Conservation (phyloP, 2,113 vertebrate genomes). For the Felis catus region DNA sequence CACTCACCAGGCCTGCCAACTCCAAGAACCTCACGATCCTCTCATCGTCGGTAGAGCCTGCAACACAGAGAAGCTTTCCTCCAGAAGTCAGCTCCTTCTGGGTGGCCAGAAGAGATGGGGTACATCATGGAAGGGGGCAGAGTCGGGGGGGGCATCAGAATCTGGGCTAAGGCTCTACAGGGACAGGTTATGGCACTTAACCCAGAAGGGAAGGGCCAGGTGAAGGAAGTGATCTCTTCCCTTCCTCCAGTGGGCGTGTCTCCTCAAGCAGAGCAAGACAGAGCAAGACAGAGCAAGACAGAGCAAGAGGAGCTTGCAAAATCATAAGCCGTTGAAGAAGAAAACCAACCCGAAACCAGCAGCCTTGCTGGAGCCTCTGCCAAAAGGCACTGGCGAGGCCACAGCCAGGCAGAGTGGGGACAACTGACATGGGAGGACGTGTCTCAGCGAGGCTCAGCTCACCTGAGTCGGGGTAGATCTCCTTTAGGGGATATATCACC, state of each 20-base stretch:
- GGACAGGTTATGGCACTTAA: not conserved
- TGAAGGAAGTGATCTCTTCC: not conserved
- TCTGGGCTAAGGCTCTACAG: not conserved
- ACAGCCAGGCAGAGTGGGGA: not conserved
- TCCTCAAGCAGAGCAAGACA: not conserved
- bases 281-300: too few relatives aligned
- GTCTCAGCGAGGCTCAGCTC: constrained; percentile 39
- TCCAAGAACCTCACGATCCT: constrained; percentile 94
- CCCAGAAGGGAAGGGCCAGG: not conserved
- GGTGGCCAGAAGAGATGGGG: accelerated
- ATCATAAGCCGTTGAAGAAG: not conserved
- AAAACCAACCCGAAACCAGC: not conserved
- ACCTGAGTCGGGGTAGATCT: constrained; percentile 96
- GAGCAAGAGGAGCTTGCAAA: not conserved
- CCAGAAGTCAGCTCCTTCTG: not conserved
- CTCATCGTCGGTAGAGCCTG: constrained; percentile 94
- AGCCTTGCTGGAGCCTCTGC: not conserved
- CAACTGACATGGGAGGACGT: not conserved
- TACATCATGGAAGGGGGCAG: not conserved
- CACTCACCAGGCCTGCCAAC: constrained; percentile 94
- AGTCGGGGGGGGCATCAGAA: not conserved
- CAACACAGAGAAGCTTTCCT: constrained; percentile 22
- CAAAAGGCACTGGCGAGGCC: not conserved
- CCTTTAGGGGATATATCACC: constrained; percentile 97
- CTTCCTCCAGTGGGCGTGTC: not conserved